Evolutionary conservation across 1,140 invertebrate genomes (phyloP), one percentile per base, ranked within the genome.

Genomic region (Nasonia longicornis): DNA sequence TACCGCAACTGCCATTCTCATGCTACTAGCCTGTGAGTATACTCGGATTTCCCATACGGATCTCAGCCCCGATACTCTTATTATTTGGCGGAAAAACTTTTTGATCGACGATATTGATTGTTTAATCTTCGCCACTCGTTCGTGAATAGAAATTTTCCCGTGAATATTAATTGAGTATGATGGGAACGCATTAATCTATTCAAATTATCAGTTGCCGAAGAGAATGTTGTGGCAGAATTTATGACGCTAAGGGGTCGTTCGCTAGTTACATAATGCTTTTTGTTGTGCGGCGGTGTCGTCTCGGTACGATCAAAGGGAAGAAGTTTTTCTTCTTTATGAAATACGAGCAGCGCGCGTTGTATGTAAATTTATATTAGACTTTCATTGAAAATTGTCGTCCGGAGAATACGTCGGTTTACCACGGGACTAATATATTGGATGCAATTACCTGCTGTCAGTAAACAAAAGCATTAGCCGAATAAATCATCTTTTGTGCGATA

Each of bases 1-100:
- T 82, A 97, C 97, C 16, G 96, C 96, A 22, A 98, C 97, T 1
- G 97, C 97, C 12, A 96, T 98, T 84, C 92, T 98, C 20, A 96
- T 98, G 94, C 93, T 98, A 69, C 92, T 97, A 81, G 95, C 96
- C 83, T 97, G 96, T 97, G 90, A 95, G 95, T 83, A 81, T 79
- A 6, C 35, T 20, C 16, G 52, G 52, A 58, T 58, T 58, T 58
- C n/a, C 52, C 52, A 22, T 20, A 58, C 20, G 52, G 16, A 20
- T 20, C 16, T 3, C 1, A 6, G 16, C 26, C 26, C 2, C 16
- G 14, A 58, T 4, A 20, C 12, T 20, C 0, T 16, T 4, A 20
- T 26, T 12, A 58, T 48, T 7, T 2, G 6, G 45, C 10, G 26
- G 1, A 1, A 26, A 26, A 26, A 26, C 26, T 26, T 26, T 26